Evolutionary conservation across 1,140 invertebrate species (phyloP).

Genomic region (Drosophila insularis): DNA sequence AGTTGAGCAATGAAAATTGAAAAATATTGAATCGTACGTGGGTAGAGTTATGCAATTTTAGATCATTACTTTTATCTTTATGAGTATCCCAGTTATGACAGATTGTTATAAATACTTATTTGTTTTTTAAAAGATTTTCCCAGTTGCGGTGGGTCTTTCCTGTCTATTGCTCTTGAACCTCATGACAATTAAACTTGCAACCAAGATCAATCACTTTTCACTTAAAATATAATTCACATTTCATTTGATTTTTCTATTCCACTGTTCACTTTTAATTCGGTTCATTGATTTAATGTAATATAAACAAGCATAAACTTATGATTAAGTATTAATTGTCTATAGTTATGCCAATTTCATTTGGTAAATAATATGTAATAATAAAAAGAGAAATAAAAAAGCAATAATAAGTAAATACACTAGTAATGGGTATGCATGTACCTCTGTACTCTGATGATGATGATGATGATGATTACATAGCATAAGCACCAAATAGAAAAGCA

Average conservation of each 20-base stretch:
- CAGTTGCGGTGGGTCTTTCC: neutral
- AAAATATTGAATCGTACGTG: no score
- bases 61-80: no score
- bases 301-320: neutral
- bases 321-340: constrained; percentile 6
- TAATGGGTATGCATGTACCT: neutral
- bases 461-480: neutral
- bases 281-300: neutral
- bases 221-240: neutral
- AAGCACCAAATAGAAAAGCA: neutral
- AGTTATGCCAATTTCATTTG: constrained; percentile 3
- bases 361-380: neutral
- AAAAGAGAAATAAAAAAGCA: neutral
- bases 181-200: neutral
- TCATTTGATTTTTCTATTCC: neutral
- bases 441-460: neutral
- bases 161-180: neutral
- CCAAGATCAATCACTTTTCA: neutral
- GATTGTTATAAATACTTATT: no score
- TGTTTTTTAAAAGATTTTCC: neutral
- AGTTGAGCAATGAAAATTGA: neutral
- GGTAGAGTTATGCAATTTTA: no score
- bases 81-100: no score
- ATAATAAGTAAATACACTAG: neutral
- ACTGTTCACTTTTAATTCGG: neutral